Evolutionary conservation across 2,113 vertebrate species (phyloP), one percentile per base, ranked within the genome.

Genomic region (Cinclus cinclus): DNA sequence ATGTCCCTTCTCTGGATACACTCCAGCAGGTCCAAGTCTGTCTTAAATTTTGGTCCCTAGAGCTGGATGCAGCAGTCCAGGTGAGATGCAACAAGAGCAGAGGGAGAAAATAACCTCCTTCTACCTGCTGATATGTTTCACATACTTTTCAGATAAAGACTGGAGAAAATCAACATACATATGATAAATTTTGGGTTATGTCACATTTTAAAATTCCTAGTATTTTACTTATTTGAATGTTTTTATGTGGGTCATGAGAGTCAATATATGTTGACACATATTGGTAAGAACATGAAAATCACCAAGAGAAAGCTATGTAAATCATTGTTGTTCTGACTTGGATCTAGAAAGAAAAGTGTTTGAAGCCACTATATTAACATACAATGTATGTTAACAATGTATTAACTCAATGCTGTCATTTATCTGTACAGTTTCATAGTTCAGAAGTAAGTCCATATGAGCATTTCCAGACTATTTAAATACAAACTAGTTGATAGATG

Each of bases 61-160:
- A 87, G 18, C 7, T 85, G 23, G 28, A 79, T 4, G 3, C 5
- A 28, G 31, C 18, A 44, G 19, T 53, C 3, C n/a, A 71, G 39
- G 11, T 49, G 7, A 13, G 5, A 3, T 50, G 20, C 42, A n/a
- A 63, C 2, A 2, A 62, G 6, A 35, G 27, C 4, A 31, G 13
- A 42, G 11, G 2, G 2, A 15, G 0, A 56, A 25, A 65, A 62
- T 49, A 1, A 30, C 9, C 2, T 41, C 4, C 11, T 12, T 31
- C 2, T 0, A n/a, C 17, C 28, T 60, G 7, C 25, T 60, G 20
- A 18, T 8, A 11, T 0, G 0, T 1, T 82, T 53, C 39, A 37
- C 14, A 33, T 4, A 9, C 5, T 71, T 44, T 42, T 56, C 1
- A 6, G 31, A 21, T 23, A 33, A 3, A 73, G 14, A 10, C 9